Percentiles rank a stretch among this genome's conserved stretches.
Evolutionary conservation across 2,888 invertebrate genomes (phyloP).

Genomic region (Tinea trinotella): DNA sequence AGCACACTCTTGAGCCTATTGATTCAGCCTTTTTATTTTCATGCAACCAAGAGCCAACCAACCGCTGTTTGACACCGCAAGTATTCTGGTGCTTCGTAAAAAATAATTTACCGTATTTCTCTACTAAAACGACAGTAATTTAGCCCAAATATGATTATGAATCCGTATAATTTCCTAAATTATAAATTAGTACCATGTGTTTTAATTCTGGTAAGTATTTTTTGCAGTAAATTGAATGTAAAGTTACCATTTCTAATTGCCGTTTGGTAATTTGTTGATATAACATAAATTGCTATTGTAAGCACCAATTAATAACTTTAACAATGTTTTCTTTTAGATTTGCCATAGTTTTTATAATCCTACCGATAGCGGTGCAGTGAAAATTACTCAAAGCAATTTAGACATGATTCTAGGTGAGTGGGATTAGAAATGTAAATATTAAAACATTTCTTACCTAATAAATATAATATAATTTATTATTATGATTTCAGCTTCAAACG

Average conservation of each 20-base stretch:
- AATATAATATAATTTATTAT: not conserved
- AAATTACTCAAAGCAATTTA: constrained; percentile 85
- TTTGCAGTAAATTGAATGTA: not conserved
- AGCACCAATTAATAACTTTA: not conserved
- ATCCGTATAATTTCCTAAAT: constrained; percentile 35
- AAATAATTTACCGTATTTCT: not conserved
- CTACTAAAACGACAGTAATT: not conserved
- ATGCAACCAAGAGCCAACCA: not conserved
- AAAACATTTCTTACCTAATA: not conserved
- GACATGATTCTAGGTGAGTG: constrained; percentile 86
- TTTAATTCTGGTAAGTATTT: constrained; percentile 20
- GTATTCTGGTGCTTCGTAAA: not conserved
- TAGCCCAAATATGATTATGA: constrained; percentile 35
- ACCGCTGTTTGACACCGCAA: constrained; percentile 6
- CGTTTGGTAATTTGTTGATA: constrained; percentile 24
- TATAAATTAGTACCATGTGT: constrained; percentile 40
- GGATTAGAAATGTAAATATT: not conserved
- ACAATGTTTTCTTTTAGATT: constrained; percentile 51
- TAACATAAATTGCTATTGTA: constrained; percentile 26
- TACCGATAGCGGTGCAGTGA: constrained; percentile 85
- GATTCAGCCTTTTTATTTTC: too few species aligned
- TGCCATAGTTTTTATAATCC: constrained; percentile 79
- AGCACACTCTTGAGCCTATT: too few species aligned
- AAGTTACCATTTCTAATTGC: not conserved
- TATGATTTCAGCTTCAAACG: constrained; percentile 87